Base-by-base conservation (phyloP, 2,888 invertebrate species). In the Tinea trinotella region DNA sequence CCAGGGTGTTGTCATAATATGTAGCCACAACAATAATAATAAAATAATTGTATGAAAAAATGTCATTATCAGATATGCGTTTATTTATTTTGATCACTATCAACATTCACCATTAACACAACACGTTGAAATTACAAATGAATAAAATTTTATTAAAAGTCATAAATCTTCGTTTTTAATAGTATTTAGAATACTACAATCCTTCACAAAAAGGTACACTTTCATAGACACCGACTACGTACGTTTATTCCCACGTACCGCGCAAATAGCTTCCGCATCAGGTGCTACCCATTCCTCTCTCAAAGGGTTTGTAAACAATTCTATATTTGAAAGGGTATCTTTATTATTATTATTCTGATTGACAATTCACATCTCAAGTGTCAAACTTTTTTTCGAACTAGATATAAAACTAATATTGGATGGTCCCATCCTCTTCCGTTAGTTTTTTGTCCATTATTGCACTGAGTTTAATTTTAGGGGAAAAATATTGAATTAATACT, bases 351-450 rank as follows among this genome's bases (percentile, higher is more conserved):
- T 83, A 78, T 70, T 78, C 69, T 70, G 75, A 78, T 77, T 75
- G 77, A 78, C 81, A 76, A 78, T 76, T 74, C 67, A 69, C 77
- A 75, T 80, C 76, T 76, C 72, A 65, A 78, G 74, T 76, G 75
- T 76, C 76, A 50, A 74, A 69, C 56, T 58, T 75, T 85, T 85
- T 85, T 83, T 84, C 73, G n/a, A 72, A 62, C 61, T 72, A 72
- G 69, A 76, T 81, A 84, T 84, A 82, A 84, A 84, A 85, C 85
- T 84, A 85, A 85, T 84, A 85, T 85, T 84, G 80, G 78, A 78
- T 73, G 73, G 81, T 75, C 82, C 82, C 85, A 83, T 84, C 85
- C 85, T 79, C 78, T 85, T 85, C 85, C 85, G 85, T 67, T 68
- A 66, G 65, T 76, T 81, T 81, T 77, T 80, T 80, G 72, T 70